Base-by-base conservation (phyloP, 2,888 invertebrate species). In the Amblyteles armatorius region DNA sequence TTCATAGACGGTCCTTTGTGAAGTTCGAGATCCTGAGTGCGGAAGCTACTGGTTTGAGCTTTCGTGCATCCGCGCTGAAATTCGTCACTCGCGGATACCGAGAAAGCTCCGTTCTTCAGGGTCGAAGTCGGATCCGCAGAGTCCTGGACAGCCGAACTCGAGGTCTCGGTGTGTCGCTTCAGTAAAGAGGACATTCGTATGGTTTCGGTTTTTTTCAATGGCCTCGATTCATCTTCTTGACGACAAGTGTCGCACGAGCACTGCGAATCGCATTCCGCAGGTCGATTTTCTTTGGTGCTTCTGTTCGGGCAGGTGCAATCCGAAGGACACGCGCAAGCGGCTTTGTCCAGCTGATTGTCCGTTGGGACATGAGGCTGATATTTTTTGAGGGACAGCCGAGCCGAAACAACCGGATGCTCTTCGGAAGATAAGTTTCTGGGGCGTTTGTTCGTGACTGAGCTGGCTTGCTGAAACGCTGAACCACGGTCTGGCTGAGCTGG, bases 281-380 rank as follows among this genome's bases (percentile, higher is more conserved):
- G 0, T 13, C 44, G 22, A 16, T 36, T 52, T 22, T 68, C 55
- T n/a, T 52, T 16, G 6, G 63, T 73, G 13, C 22, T 16, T 78
- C 81, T 79, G 68, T 83, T 83, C 16, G 48, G 44, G 57, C 79
- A 83, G 9, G 6, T 52, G 40, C 83, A 80, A 19, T 80, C 77
- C 36, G 72, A 52, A 11, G 82, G 85, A 80, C 85, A 83, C 22
- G 52, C 80, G 26, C 85, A 85, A 48, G 22, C 40, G 2, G 13
- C 36, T 16, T 40, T 11, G 2, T 19, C 22, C 11, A 3, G 57
- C 65, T 71, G 6, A 86, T 63, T 74, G 78, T 74, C 7, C 36
- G 7, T 33, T 16, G 79, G 11, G 16, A n/a, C 19, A 11, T 22
- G 33, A 36, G 9, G 13, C 9, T 48, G 6, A 52, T 52, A 3